Evolutionary conservation across 2,113 vertebrate genomes (phyloP).

Genomic region (Pelobates fuscus): DNA sequence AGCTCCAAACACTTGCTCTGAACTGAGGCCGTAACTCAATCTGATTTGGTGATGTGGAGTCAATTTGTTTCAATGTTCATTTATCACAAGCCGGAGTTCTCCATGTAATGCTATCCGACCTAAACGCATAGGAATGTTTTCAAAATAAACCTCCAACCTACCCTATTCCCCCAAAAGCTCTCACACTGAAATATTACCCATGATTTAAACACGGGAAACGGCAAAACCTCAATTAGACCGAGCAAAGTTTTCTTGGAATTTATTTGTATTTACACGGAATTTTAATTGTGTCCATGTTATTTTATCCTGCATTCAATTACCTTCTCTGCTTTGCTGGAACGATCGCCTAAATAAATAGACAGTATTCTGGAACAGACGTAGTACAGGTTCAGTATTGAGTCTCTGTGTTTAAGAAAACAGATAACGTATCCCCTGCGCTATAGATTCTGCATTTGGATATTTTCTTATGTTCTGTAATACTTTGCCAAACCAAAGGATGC

Average conservation of each 20-base stretch:
- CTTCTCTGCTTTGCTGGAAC: slow-evolving; percentile 19
- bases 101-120: slow-evolving; percentile 10
- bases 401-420: slow-evolving; percentile 18
- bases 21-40: slow-evolving; percentile 24
- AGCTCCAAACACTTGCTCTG: neutral
- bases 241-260: slow-evolving; percentile 20
- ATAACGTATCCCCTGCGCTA: slow-evolving; percentile 7
- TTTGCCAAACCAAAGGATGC: neutral
- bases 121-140: slow-evolving; percentile 37
- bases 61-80: slow-evolving; percentile 35
- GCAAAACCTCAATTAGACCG: slow-evolving; percentile 35
- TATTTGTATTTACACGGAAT: slow-evolving; percentile 37
- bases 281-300: slow-evolving; percentile 32
- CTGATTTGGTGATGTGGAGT: slow-evolving; percentile 12
- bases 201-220: slow-evolving; percentile 25
- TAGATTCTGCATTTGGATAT: neutral
- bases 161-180: slow-evolving; percentile 12
- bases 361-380: slow-evolving; percentile 6
- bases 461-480: neutral
- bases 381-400: slow-evolving; percentile 1
- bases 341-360: slow-evolving; percentile 26
- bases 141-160: slow-evolving; percentile 32
- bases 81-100: slow-evolving; percentile 13
- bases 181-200: slow-evolving; percentile 33
- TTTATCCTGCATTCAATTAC: slow-evolving; percentile 45